Conservation (phyloP, 2,113 vertebrate genomes). For the Cebus imitator region DNA sequence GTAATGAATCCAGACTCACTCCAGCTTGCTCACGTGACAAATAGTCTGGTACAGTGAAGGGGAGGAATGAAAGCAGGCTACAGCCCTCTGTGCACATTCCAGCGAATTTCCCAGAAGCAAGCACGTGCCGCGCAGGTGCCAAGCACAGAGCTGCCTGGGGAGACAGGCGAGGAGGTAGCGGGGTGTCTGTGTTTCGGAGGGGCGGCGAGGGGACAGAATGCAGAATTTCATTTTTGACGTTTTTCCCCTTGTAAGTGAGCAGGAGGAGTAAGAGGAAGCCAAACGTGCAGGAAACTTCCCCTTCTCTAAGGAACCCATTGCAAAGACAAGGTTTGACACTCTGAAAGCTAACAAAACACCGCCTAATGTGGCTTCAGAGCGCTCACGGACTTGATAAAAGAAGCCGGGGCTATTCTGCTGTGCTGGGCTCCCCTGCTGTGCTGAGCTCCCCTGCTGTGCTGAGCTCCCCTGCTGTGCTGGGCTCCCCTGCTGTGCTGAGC, state of each 20-base stretch:
- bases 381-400: background rate
- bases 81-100: slow-evolving; percentile 40
- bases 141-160: slow-evolving; percentile 39
- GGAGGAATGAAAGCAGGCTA: slow-evolving; percentile 67
- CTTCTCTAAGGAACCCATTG: background rate
- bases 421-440: background rate
- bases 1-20: slow-evolving; percentile 66
- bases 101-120: slow-evolving; percentile 69
- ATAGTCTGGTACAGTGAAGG: slow-evolving; percentile 26
- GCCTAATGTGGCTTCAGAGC: background rate
- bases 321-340: background rate
- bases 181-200: background rate
- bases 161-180: slow-evolving; percentile 46
- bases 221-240: background rate
- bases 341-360: slow-evolving; percentile 8
- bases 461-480: slow-evolving; percentile 1
- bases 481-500: background rate
- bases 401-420: slow-evolving; percentile 5
- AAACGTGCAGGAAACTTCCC: background rate
- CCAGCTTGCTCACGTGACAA: slow-evolving; percentile 34
- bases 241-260: background rate
- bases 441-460: background rate
- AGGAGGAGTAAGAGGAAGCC: background rate
- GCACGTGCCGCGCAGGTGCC: background rate
- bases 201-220: background rate